Evolutionary conservation across 92 coral and sea anemone species (phyloP).

Genomic region (Phenganax stokvisi): DNA sequence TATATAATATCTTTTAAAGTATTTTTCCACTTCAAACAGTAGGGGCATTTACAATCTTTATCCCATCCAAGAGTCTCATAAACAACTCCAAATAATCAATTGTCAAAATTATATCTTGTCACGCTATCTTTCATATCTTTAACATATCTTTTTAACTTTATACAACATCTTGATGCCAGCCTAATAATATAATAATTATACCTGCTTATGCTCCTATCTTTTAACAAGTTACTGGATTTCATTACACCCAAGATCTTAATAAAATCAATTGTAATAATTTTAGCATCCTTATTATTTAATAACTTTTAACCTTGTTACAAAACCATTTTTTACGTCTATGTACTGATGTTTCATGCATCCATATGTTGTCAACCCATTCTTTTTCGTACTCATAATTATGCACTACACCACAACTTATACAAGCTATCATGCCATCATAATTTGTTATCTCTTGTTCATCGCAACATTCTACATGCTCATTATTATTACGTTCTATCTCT

Average conservation of each 20-base stretch:
- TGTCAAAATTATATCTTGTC: neutral
- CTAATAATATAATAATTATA: neutral
- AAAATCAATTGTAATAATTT: neutral
- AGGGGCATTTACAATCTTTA: neutral
- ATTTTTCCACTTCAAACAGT: neutral
- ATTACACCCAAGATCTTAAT: neutral
- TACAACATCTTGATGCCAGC: neutral
- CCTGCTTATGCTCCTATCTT: neutral
- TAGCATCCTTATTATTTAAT: neutral
- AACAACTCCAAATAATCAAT: constrained; percentile 3
- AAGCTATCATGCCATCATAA: too few relatives aligned
- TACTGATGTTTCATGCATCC: too few relatives aligned
- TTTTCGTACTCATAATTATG: too few relatives aligned
- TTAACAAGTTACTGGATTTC: neutral
- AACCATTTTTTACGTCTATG: too few relatives aligned
- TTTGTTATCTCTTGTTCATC: too few relatives aligned
- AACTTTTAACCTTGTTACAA: too few relatives aligned
- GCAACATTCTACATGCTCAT: too few relatives aligned
- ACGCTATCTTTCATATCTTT: neutral
- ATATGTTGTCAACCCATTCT: too few relatives aligned
- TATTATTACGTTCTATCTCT: too few relatives aligned
- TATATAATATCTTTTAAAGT: neutral
- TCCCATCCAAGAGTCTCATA: neutral
- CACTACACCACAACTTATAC: too few relatives aligned
- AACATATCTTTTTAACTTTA: neutral